These are phyloP conservation scores for Pituophis catenifer DNA, from an alignment of 2,113 vertebrate species.

Conservation along the genomic window DNA sequence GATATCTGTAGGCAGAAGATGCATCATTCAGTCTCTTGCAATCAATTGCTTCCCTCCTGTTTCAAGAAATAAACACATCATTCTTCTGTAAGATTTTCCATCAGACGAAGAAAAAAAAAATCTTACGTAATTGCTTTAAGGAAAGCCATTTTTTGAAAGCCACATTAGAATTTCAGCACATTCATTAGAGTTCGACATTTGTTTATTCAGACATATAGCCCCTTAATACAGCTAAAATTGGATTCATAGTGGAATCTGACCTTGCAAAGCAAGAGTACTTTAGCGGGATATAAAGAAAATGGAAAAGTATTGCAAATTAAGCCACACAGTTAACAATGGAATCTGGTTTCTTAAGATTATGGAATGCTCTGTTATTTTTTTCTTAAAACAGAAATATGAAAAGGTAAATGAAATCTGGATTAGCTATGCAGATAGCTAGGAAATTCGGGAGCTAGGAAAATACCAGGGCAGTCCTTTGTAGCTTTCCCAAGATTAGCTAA, in stretches of 20 bases:
- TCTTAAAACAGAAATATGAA: background rate
- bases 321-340: conserved; percentile 7
- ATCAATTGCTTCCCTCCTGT: background rate
- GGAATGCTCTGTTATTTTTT: background rate
- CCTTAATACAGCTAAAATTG: conserved; percentile 11
- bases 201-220: conserved; percentile 5
- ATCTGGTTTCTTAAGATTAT: conserved; percentile 15
- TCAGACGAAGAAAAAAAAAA: background rate
- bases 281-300: conserved; percentile 8
- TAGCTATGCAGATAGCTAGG: background rate
- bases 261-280: background rate
- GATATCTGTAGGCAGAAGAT: background rate
- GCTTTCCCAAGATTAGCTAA: conserved; percentile 22
- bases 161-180: background rate
- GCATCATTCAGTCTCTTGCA: background rate
- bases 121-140: background rate
- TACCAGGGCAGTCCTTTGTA: conserved; percentile 27
- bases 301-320: conserved; percentile 16
- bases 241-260: conserved; percentile 20
- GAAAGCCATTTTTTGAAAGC: background rate
- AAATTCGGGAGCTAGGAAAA: conserved; percentile 5
- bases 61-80: background rate
- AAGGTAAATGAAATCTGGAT: background rate
- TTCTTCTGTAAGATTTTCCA: background rate
- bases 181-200: conserved; percentile 13